These are phyloP conservation scores for Elegia similella DNA, from an alignment of 2,888 invertebrate species.

Conservation along the genomic window DNA sequence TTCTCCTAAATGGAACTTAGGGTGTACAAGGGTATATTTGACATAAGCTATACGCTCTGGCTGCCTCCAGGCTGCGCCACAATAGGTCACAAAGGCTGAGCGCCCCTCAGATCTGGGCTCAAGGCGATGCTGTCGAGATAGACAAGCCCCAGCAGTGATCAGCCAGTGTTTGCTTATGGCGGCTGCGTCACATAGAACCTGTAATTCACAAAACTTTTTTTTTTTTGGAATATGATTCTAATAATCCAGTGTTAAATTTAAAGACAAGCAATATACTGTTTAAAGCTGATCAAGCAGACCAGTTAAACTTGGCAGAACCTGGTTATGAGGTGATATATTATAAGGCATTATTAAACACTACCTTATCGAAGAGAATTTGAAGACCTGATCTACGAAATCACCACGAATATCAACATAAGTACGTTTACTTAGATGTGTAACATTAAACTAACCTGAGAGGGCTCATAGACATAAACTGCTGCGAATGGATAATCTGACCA, in stretches of 20 bases:
- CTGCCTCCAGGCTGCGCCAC: conserved; percentile 56
- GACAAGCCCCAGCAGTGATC: conserved; percentile 58
- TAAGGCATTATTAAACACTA: no score
- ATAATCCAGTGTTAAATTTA: no score
- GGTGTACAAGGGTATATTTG: conserved; percentile 59
- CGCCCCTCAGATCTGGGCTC: conserved; percentile 39
- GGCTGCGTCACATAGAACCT: conserved; percentile 69
- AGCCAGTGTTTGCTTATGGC: conserved; percentile 65
- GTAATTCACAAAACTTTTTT: conserved; percentile 14
- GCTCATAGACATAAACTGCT: conserved; percentile 64
- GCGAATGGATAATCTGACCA: conserved; percentile 61
- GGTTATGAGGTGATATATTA: no score
- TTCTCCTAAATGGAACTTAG: conserved; percentile 48
- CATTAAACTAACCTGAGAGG: conserved; percentile 48
- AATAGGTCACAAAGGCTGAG: conserved; percentile 64
- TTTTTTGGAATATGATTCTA: no score
- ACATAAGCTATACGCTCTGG: conserved; percentile 62
- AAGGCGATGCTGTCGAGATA: conserved; percentile 50
- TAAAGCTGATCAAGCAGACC: no score
- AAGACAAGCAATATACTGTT: no score
- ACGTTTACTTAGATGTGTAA: background rate
- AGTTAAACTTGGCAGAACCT: no score
- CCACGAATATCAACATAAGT: no score
- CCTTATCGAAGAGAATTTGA: no score
- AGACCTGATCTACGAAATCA: no score